Base-by-base conservation (phyloP, 30 jellyfish, hydroid and myxozoan genomes). In the Aurelia aurita region DNA sequence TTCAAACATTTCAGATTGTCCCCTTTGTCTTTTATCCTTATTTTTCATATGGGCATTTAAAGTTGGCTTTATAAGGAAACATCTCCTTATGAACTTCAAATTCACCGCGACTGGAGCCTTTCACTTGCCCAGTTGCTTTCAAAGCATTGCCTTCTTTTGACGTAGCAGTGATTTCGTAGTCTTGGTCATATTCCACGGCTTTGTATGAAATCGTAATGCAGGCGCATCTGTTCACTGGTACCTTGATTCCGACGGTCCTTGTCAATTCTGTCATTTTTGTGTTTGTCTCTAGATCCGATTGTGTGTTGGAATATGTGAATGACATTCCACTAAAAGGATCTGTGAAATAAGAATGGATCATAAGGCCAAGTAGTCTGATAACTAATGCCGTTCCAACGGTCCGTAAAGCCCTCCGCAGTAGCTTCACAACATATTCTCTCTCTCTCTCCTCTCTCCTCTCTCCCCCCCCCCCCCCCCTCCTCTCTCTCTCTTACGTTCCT, bases 11-110 rank as follows among this genome's bases (percentile, higher is more conserved):
- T 4, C 51, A 39, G 9, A 5, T 39, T 6, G 15, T 39, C 51
- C 51, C 14, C 79, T 0, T 0, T 43, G 16, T 29, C 19, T 67
- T 4, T 8, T 18, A 5, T 7, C n/a, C 82, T 43, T 53, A 77
- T 13, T 18, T 21, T 60, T 77, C 70, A 43, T 59, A 72, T 16
- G 88, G 88, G 35, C 88, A 77, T 63, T 63, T 77, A 45, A 27
- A 43, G 54, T 77, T 22, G 25, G 34, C 45, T 19, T 11, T 63
- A 22, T 13, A 58, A 23, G 34, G 59, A 11, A 62, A 22, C 43
- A 77, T 35, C 4, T 1, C 39, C 21, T 77, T 63, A 27, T 39
- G 58, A 15, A 55, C 88, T 59, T 59, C 70, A 9, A 77, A 77
- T 9, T 77, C 45, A 16, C 59, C 19, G 0, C 45, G 29, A 12